These are phyloP conservation scores for Cassiopea andromeda DNA, from an alignment of 30 jellyfish, hydroid and myxozoan species.

Conservation along the genomic window DNA sequence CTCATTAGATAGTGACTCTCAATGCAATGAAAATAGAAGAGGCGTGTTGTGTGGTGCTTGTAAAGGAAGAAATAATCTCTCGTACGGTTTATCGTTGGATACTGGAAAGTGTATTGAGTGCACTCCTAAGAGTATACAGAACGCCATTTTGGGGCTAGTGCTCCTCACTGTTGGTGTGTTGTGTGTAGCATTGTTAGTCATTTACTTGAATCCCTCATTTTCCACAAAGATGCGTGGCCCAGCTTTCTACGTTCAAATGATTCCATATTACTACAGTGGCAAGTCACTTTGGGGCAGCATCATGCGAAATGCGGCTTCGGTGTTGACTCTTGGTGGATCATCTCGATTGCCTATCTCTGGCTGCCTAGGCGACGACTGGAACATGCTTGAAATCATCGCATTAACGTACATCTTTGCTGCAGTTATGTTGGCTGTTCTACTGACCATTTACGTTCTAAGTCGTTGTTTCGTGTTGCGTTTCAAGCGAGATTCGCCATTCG, in stretches of 20 bases:
- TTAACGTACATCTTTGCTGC: conserved; percentile 65
- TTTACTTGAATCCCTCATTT: conserved; percentile 64
- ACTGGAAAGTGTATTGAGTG: conserved; percentile 44
- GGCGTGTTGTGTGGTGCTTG: conserved; percentile 77
- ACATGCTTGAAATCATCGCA: conserved; percentile 47
- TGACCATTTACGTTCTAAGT: conserved; percentile 45
- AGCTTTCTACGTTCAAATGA: conserved; percentile 61
- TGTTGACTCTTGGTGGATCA: conserved; percentile 77
- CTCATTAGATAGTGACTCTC: conserved; percentile 40
- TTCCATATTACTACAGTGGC: conserved; percentile 54
- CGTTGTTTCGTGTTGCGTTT: conserved; percentile 66
- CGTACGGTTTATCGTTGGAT: conserved; percentile 41
- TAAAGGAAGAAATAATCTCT: not conserved
- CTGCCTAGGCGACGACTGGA: conserved; percentile 52
- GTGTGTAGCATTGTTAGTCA: conserved; percentile 29
- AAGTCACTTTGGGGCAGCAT: conserved; percentile 10
- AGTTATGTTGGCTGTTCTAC: conserved; percentile 48
- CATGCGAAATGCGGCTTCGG: conserved; percentile 34
- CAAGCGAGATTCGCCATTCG: conserved; percentile 75
- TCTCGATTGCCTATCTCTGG: conserved; percentile 70
- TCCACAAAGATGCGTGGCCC: conserved; percentile 78
- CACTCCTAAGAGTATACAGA: not conserved
- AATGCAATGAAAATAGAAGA: conserved; percentile 60
- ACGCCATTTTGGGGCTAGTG: conserved; percentile 1
- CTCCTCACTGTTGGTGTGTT: conserved; percentile 35